These are phyloP conservation scores for Crypturellus tataupa DNA, from an alignment of 2,797 vertebrate species.

Conservation along the genomic window DNA sequence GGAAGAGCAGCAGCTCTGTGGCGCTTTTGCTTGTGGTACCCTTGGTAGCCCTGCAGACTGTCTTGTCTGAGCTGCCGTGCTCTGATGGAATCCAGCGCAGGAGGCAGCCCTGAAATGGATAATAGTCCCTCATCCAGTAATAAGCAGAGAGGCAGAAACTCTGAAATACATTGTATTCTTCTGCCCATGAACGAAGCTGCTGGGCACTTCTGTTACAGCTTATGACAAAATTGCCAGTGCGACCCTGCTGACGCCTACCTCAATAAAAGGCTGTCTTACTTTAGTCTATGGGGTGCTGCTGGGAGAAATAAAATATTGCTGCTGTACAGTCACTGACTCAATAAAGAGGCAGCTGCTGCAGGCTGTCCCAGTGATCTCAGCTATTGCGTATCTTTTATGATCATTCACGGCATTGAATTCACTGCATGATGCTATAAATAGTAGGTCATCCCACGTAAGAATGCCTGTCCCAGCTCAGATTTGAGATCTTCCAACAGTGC, in stretches of 20 bases:
- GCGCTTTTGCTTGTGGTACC: background rate
- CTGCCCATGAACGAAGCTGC: background rate
- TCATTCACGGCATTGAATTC: background rate
- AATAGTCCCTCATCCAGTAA: rapidly evolving
- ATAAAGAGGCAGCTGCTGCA: background rate
- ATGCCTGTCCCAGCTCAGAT: background rate
- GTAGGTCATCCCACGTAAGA: background rate
- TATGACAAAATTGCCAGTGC: background rate
- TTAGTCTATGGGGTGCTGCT: background rate
- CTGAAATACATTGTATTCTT: background rate
- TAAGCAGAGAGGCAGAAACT: background rate
- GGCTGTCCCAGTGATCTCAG: background rate
- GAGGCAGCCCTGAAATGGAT: background rate
- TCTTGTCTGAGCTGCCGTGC: background rate
- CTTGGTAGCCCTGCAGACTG: background rate
- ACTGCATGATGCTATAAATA: slow-evolving; percentile 38
- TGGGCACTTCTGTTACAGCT: background rate
- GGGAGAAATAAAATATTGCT: background rate
- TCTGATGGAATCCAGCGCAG: background rate
- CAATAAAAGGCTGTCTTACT: background rate
- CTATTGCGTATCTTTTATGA: slow-evolving; percentile 29
- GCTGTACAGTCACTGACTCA: slow-evolving; percentile 26
- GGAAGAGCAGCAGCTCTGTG: background rate
- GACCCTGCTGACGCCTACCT: background rate
- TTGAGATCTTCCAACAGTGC: background rate